Base-by-base conservation (phyloP, 92 coral and sea anemone genomes). In the Epizoanthus scotinus region DNA sequence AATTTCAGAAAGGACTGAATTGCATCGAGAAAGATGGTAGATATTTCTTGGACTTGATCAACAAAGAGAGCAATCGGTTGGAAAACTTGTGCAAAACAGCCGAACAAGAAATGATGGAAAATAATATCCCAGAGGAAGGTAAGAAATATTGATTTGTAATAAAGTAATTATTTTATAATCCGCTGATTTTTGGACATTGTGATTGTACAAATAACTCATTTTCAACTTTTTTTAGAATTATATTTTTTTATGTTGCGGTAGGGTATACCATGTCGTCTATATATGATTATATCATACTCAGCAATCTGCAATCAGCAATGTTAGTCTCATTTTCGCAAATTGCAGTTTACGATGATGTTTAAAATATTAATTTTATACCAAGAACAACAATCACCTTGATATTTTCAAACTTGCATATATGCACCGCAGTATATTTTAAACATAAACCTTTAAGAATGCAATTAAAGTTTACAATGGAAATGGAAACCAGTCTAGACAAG, bases 41-140 rank as follows among this genome's bases (percentile, higher is more conserved):
- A 56, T 86, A 93, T 83, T 93, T 93, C 79, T 86, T 93, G 44
- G 92, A 90, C 66, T 63, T 93, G 18, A 70, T 93, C 78, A 91
- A 88, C 56, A 90, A 78, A 83, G 97, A 90, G 60, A 89, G 92
- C 67, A 93, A 87, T 79, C 90, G 94, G 63, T 77, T 93, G 54
- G 78, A 86, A 56, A 88, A 83, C 59, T 85, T 88, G 49, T 90
- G 97, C 40, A 88, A 78, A 64, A 79, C 70, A 22, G 57, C 89
- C 10, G 97, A 93, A 28, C 88, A 90, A 82, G 97, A 91, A 82
- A 90, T 93, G 92, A 73, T 71, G 38, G 89, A 84, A 28, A 91
- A 89, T 69, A 78, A 91, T 34, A 86, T 92, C 36, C 88, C 94
- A 42, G 97, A 93, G 26, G 97, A 93, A 79, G 92, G 97, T 93